phyloP scores from a whole-genome alignment of 2,113 vertebrate species.

The Cyphomyrus discorhynchus region DNA sequence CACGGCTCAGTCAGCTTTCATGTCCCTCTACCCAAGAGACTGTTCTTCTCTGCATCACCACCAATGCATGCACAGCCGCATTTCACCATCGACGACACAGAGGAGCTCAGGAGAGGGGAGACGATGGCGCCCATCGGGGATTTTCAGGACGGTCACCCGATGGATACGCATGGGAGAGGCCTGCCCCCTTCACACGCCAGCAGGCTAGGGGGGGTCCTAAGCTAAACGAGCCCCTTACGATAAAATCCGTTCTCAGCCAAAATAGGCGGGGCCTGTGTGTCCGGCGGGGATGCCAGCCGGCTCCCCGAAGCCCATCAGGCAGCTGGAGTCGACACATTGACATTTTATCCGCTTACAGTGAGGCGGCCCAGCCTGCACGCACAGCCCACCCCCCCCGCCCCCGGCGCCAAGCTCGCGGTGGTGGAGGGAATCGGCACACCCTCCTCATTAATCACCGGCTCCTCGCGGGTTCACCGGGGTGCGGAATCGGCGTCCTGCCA shows the following conservation, averaged over 20 bases:
- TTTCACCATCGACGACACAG: background rate
- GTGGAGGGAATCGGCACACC: background rate
- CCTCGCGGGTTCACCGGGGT: background rate
- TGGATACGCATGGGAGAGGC: background rate
- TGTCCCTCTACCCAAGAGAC: background rate
- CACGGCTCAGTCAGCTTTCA: background rate
- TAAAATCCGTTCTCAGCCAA: background rate
- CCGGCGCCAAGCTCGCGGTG: background rate
- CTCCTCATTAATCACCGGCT: background rate
- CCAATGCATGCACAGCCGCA: background rate
- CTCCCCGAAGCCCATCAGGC: background rate
- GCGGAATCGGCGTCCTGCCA: background rate
- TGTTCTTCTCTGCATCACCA: background rate
- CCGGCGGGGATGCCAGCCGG: background rate
- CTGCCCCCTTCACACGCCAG: background rate
- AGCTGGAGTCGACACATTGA: background rate
- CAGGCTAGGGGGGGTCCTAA: background rate
- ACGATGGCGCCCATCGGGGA: background rate
- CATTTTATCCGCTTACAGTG: background rate
- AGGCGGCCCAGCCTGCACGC: background rate
- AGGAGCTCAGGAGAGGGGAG: background rate
- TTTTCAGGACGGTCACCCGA: background rate
- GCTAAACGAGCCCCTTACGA: background rate
- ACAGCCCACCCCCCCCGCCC: background rate
- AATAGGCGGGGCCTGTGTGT: background rate